phyloP scores from a whole-genome alignment of 2,113 vertebrate species.

The Pipa parva region DNA sequence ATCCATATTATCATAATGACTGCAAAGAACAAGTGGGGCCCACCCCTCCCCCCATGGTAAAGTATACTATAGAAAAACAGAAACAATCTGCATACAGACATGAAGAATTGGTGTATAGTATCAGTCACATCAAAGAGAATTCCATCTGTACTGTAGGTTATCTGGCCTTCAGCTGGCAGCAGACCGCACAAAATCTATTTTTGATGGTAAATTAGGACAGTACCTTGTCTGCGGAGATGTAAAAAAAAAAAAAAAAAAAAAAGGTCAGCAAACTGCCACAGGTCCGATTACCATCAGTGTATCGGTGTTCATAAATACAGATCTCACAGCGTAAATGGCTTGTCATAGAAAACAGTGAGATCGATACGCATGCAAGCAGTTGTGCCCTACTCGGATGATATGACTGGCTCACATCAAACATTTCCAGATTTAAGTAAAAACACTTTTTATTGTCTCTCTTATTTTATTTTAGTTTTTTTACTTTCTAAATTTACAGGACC shows the following conservation, averaged over 20 bases:
- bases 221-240: background rate
- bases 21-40: background rate
- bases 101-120: background rate
- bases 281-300: too few species aligned
- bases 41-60: background rate
- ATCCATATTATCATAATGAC: conserved; percentile 21
- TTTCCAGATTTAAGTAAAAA: too few species aligned
- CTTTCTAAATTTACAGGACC: too few species aligned
- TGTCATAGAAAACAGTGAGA: too few species aligned
- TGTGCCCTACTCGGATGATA: too few species aligned
- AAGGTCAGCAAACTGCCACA: background rate
- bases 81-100: background rate
- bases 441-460: too few species aligned
- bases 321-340: too few species aligned
- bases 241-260: background rate
- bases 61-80: background rate
- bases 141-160: conserved; percentile 9
- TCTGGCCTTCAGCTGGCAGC: background rate
- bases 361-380: too few species aligned
- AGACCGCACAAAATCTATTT: conserved; percentile 10
- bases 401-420: too few species aligned
- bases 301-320: too few species aligned
- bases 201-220: conserved; percentile 1
- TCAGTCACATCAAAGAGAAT: conserved; percentile 21
- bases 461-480: too few species aligned